Base-by-base conservation (phyloP, 2,113 vertebrate species). In the Tenebrosternarchus preto region DNA sequence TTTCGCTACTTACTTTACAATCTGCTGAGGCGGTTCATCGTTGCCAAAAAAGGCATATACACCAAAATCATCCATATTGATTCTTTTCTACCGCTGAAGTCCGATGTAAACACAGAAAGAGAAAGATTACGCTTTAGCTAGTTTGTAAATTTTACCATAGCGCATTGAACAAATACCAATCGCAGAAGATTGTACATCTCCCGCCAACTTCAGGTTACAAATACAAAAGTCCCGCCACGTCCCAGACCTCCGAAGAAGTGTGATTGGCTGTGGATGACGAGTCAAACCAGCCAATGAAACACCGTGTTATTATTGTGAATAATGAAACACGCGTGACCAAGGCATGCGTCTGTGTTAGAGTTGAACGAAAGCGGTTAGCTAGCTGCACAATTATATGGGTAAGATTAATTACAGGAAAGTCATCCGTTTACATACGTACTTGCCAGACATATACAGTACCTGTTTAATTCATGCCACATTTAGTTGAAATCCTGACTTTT, bases 41-140 rank as follows among this genome's bases (percentile, higher is more conserved):
- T 89, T 20, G 72, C 91, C 93, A 25, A 93, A 92, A 68, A 90
- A 77, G 0, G 82, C 92, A 76, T 89, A 94, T 75, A 94, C 73
- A 11, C 86, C 89, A 19, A 94, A 92, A 3, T 90, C 90, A 0
- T 88, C 91, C 92, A 93, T 93, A 20, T 68, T 66, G 3, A n/a
- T 1, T 2, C 16, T n/a, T 16, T 63, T 8, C 31, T 57, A 19
- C 29, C 53, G 15, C 20, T 76, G 63, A 25, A 1, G 12, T 8
- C 12, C 4, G 3, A 46, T 2, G 12, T 17, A 6, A 39, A 46
- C 5, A 2, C 11, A 1, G 36, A 61, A 57, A 66, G 25, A 29
- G 5, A 36, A 20, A 66, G 0, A 66, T 76, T 5, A 22, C 3
- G 15, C 12, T 50, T 50, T 50, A 50, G 1, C 0, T 25, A 4